phyloP scores from a whole-genome alignment of 1,140 invertebrate species.

The Cyrtorhinus lividipennis region DNA sequence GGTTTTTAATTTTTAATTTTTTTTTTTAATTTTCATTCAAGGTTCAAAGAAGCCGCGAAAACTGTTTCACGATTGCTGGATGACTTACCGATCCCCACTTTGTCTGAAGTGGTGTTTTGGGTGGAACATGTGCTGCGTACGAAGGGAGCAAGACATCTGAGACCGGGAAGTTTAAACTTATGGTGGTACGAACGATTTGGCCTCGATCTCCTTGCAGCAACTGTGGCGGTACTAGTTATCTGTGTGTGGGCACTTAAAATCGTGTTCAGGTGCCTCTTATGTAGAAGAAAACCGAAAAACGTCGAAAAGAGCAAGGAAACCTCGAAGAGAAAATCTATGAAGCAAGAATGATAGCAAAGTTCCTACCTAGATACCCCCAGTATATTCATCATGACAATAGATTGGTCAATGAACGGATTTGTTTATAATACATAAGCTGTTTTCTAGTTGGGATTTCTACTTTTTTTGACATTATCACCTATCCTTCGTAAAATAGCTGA shows the following conservation, averaged over 20 bases:
- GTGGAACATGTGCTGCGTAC: constrained; percentile 44
- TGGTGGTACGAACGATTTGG: constrained; percentile 42
- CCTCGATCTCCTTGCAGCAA: constrained; percentile 34
- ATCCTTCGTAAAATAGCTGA: too few species aligned
- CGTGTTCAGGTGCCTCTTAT: neutral
- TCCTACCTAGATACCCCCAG: too few species aligned
- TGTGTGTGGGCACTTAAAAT: neutral
- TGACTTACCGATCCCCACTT: constrained; percentile 25
- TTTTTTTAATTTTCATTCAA: neutral
- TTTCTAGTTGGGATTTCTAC: too few species aligned
- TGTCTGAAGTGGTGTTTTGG: constrained; percentile 43
- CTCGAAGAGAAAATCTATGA: too few species aligned
- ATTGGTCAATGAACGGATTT: too few species aligned
- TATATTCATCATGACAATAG: too few species aligned
- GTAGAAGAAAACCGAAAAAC: neutral
- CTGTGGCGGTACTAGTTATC: neutral
- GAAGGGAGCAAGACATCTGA: constrained; percentile 38
- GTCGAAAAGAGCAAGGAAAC: too few species aligned
- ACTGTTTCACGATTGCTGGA: neutral
- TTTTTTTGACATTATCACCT: too few species aligned
- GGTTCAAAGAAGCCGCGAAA: constrained; percentile 12
- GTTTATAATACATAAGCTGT: too few species aligned
- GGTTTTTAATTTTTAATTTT: neutral
- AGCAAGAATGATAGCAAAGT: too few species aligned
- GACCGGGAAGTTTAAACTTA: constrained; percentile 37